phyloP scores from a whole-genome alignment of 2,797 vertebrate species.

The Thunnus albacares region DNA sequence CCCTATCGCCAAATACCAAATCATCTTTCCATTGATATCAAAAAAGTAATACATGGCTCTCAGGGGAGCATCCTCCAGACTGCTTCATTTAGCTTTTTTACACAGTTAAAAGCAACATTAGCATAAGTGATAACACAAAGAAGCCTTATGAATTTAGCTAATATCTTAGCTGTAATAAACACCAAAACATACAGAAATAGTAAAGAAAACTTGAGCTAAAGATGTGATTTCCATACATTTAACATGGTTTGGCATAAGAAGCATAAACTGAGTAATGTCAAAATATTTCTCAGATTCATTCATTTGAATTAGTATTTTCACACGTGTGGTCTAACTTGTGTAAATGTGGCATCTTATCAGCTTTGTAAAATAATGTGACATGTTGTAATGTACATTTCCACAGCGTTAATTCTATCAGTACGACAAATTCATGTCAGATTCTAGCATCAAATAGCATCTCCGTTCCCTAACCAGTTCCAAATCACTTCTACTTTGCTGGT shows the following conservation, averaged over 20 bases:
- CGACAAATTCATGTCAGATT: too few relatives aligned
- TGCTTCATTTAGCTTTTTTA: background rate
- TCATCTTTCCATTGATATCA: background rate
- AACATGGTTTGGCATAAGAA: background rate
- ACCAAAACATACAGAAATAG: background rate
- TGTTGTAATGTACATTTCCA: too few relatives aligned
- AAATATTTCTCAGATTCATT: background rate
- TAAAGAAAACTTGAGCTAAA: background rate
- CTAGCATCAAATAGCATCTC: too few relatives aligned
- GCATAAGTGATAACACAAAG: conserved; percentile 2
- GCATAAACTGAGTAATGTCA: background rate
- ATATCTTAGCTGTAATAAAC: background rate
- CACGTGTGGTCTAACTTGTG: too few relatives aligned
- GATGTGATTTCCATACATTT: background rate
- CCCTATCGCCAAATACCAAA: background rate
- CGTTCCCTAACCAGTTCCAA: too few relatives aligned
- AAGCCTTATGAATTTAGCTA: background rate
- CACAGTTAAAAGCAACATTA: too few relatives aligned
- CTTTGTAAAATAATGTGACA: too few relatives aligned
- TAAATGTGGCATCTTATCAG: too few relatives aligned
- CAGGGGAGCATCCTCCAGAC: background rate
- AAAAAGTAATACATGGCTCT: background rate
- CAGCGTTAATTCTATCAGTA: too few relatives aligned
- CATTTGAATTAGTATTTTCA: too few relatives aligned
- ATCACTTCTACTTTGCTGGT: background rate